phyloP scores from a whole-genome alignment of 92 coral and sea anemone genomes.

The Bergia sp. region DNA sequence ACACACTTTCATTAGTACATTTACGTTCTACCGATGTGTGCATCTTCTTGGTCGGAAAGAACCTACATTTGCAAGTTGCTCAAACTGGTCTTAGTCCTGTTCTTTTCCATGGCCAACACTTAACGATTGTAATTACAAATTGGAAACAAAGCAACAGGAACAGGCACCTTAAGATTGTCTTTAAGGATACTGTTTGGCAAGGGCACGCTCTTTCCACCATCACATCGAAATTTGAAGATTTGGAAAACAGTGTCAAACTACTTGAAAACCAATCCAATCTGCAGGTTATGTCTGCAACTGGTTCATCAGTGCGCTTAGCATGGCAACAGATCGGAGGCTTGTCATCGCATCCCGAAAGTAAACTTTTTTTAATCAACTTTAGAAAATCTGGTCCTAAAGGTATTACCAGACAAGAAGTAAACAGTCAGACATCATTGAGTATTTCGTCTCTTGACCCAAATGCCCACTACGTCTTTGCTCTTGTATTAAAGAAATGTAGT shows the following conservation, averaged over 20 bases:
- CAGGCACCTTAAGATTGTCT: conserved; percentile 44
- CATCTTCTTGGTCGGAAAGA: conserved; percentile 42
- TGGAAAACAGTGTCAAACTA: not conserved
- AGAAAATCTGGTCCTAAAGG: too few species aligned
- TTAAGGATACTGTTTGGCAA: conserved; percentile 52
- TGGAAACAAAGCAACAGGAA: conserved; percentile 45
- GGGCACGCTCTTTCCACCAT: not conserved
- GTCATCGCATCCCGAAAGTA: too few species aligned
- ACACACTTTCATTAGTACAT: conserved; percentile 46
- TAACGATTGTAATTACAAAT: conserved; percentile 44
- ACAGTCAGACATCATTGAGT: too few species aligned
- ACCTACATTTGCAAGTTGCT: conserved; percentile 48
- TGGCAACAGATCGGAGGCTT: conserved; percentile 14
- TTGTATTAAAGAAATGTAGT: too few species aligned
- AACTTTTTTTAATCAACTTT: too few species aligned
- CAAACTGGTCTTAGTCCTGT: conserved; percentile 4
- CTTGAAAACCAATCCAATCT: not conserved
- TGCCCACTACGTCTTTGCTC: too few species aligned
- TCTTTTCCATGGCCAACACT: conserved; percentile 28
- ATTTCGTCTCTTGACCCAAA: too few species aligned
- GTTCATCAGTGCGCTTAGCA: conserved; percentile 8
- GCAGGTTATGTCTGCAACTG: conserved; percentile 23
- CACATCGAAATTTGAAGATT: not conserved
- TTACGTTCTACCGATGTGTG: conserved; percentile 50
- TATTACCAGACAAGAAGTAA: too few species aligned